Base-by-base conservation (phyloP, 2,797 vertebrate genomes). In the Eutrigla gurnardus region DNA sequence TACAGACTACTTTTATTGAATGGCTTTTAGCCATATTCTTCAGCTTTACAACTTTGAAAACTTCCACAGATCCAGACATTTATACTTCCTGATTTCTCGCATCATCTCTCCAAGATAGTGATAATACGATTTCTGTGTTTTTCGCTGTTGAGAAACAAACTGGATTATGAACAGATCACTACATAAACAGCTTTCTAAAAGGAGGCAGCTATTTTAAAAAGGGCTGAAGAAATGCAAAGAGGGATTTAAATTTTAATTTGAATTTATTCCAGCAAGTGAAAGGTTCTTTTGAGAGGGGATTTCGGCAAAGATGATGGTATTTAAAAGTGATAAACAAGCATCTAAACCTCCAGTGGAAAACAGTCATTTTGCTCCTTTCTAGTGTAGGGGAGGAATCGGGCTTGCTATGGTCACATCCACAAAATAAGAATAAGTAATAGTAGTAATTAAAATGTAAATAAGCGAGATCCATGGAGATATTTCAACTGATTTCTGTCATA, bases 161-260 rank as follows among this genome's bases (percentile, higher is more conserved):
- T 96, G 95, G 95, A 96, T 96, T 96, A 96, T 95, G 94, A 95
- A 93, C 94, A 95, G 95, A 96, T 96, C 95, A 95, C 95, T 96
- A 96, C 94, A 95, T 96, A 96, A 96, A 96, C 95, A 95, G 95
- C 95, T 96, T 95, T 95, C 95, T 95, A 95, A 96, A 96, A 95
- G 94, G 92, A 96, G 95, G 94, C 95, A 95, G 95, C 95, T 96
- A 95, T 96, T 95, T 95, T 95, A 96, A 95, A 96, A 95, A 95
- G 94, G 94, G 95, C 95, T 95, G 94, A 95, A 95, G 95, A 94
- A 95, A 96, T 96, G 94, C 95, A 95, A 96, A 96, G 95, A 95
- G 93, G 95, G 95, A 96, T 96, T 96, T 95, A 96, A 96, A 96
- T 96, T 96, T 96, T 94, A 96, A 96, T 96, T 96, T 96, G 95